Conservation (phyloP, 35 echinoderm and acorn worm genomes). For the Amphiura filiformis region DNA sequence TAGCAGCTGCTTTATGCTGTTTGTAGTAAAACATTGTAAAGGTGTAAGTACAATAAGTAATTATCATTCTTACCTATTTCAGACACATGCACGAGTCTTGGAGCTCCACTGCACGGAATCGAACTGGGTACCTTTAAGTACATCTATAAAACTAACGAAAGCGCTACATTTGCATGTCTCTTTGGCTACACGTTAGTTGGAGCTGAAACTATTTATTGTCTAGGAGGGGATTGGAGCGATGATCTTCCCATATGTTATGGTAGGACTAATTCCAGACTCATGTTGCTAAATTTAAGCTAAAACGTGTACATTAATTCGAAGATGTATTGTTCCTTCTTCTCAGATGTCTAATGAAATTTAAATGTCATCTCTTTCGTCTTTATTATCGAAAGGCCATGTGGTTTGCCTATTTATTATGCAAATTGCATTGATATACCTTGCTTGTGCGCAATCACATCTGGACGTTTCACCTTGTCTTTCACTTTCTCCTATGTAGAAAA, state of each 20-base stretch:
- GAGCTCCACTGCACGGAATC: neutral
- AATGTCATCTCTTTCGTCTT: neutral
- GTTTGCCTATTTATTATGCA: neutral
- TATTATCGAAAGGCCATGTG: neutral
- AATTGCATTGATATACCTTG: neutral
- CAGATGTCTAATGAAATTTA: neutral
- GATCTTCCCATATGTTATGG: constrained; percentile 7
- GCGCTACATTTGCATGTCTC: constrained; percentile 6
- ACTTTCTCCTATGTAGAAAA: constrained; percentile 18
- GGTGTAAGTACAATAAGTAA: neutral
- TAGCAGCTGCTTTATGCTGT: neutral
- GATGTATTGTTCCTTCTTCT: neutral
- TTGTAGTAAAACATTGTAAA: neutral
- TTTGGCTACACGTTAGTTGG: constrained; percentile 22
- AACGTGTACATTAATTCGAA: no score
- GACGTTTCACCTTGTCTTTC: neutral
- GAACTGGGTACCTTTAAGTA: neutral
- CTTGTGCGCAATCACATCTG: neutral
- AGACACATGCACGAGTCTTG: neutral
- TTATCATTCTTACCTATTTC: neutral
- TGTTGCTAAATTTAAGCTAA: neutral
- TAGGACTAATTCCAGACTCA: neutral
- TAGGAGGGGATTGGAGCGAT: neutral
- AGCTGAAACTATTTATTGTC: neutral
- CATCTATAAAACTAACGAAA: constrained; percentile 1